phyloP scores from a whole-genome alignment of 2,888 invertebrate species.

The Sarcophaga subvicina region DNA sequence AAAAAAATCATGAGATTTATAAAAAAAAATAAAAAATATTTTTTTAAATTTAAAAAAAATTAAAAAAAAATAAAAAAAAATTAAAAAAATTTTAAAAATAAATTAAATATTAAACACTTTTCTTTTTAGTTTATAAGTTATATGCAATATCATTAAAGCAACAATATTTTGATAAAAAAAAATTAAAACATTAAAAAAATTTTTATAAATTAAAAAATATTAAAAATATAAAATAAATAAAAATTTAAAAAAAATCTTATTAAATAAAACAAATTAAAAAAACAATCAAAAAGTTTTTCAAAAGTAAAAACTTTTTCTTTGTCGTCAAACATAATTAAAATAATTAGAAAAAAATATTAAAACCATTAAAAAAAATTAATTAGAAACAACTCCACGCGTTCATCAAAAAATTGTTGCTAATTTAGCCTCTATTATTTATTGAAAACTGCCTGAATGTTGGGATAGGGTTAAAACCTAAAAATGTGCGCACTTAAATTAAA shows the following conservation, averaged over 20 bases:
- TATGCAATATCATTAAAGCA: conserved; percentile 73
- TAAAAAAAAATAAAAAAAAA: too few species aligned
- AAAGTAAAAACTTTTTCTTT: conserved; percentile 81
- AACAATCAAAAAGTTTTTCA: conserved; percentile 81
- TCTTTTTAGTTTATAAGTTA: conserved; percentile 66
- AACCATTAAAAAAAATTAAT: too few species aligned
- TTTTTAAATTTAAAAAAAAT: too few species aligned
- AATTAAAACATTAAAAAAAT: neutral
- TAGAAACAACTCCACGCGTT: too few species aligned
- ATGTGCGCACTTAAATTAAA: conserved; percentile 77
- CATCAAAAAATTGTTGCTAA: conserved; percentile 78
- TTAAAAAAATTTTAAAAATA: neutral
- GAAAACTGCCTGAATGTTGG: conserved; percentile 96
- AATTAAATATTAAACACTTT: conserved; percentile 42
- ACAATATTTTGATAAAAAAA: conserved; percentile 78
- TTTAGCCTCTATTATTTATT: conserved; percentile 73
- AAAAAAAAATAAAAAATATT: too few species aligned
- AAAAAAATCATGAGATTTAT: neutral
- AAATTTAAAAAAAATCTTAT: neutral
- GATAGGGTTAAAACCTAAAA: conserved; percentile 96
- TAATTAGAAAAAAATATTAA: too few species aligned
- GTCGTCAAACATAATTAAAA: conserved; percentile 70
- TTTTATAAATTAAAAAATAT: conserved; percentile 30
- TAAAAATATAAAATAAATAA: conserved; percentile 75
- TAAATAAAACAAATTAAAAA: conserved; percentile 26